These are phyloP conservation scores for Phymatocera aterrima DNA, from an alignment of 2,888 invertebrate genomes.

Conservation along the genomic window DNA sequence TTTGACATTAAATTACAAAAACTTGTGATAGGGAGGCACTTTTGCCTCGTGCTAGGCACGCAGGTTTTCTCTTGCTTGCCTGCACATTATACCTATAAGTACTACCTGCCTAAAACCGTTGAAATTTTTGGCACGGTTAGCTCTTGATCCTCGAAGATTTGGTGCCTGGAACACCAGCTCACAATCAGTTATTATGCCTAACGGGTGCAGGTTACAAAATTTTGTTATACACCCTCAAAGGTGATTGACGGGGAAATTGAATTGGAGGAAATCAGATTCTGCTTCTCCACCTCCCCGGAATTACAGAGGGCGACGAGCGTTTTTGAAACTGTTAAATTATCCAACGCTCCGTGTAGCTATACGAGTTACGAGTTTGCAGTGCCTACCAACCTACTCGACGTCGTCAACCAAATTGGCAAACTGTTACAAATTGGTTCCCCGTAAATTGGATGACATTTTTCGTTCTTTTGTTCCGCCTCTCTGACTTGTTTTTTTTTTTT, in stretches of 20 bases:
- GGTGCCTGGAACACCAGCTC: constrained; percentile 8
- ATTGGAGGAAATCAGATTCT: constrained; percentile 28
- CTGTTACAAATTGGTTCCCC: constrained; percentile 23
- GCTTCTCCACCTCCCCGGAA: constrained; percentile 20
- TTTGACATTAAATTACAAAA: neutral
- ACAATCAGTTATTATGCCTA: too few species aligned
- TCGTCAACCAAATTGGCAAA: constrained; percentile 35
- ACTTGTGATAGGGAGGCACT: neutral
- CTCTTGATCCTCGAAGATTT: constrained; percentile 31
- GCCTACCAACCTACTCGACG: constrained; percentile 1
- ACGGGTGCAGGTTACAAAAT: constrained; percentile 35
- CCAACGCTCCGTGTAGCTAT: neutral
- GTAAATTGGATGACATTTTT: neutral
- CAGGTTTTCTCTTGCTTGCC: neutral
- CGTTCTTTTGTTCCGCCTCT: neutral
- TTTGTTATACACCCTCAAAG: constrained; percentile 34
- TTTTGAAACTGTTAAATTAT: constrained; percentile 36
- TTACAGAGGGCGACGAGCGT: constrained; percentile 17
- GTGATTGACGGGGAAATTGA: constrained; percentile 38
- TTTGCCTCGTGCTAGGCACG: neutral
- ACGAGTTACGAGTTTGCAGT: neutral
- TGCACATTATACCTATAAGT: neutral
- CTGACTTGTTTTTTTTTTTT: neutral
- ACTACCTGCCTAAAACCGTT: neutral
- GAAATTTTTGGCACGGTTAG: constrained; percentile 11